Conservation (phyloP, 2,797 vertebrate species). For the Agapornis canus region DNA sequence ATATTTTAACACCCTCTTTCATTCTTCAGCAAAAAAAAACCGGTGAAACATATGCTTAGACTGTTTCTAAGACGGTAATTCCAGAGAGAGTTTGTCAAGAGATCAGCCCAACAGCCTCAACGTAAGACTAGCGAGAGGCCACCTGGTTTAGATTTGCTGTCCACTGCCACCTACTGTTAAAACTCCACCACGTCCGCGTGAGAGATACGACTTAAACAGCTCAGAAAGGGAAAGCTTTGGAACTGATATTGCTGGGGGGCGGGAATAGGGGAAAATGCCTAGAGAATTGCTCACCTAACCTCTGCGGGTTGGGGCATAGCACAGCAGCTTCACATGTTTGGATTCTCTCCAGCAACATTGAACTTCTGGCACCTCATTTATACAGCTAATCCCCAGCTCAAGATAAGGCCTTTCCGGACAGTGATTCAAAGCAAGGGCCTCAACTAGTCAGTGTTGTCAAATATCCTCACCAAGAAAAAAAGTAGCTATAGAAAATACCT, state of each 20-base stretch:
- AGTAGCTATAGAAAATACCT: background rate
- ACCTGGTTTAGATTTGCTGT: background rate
- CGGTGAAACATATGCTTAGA: background rate
- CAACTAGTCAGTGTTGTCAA: background rate
- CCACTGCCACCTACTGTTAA: slow-evolving; percentile 52
- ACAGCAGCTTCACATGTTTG: background rate
- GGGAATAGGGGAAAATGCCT: background rate
- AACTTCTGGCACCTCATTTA: background rate
- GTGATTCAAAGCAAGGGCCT: background rate
- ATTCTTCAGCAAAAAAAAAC: background rate
- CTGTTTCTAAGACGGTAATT: background rate
- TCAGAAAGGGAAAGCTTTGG: background rate
- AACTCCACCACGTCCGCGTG: background rate
- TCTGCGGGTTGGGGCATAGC: background rate
- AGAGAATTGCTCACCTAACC: background rate
- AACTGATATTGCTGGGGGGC: background rate
- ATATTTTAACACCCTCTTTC: background rate
- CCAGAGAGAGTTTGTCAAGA: background rate
- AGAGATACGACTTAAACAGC: background rate
- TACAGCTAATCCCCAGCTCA: background rate
- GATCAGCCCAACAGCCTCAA: background rate
- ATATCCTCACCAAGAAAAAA: background rate
- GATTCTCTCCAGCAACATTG: background rate
- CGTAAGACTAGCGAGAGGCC: background rate
- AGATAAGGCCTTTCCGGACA: background rate